Evolutionary conservation across 2,888 invertebrate species (phyloP).

Genomic region (Ctenicera cuprea): DNA sequence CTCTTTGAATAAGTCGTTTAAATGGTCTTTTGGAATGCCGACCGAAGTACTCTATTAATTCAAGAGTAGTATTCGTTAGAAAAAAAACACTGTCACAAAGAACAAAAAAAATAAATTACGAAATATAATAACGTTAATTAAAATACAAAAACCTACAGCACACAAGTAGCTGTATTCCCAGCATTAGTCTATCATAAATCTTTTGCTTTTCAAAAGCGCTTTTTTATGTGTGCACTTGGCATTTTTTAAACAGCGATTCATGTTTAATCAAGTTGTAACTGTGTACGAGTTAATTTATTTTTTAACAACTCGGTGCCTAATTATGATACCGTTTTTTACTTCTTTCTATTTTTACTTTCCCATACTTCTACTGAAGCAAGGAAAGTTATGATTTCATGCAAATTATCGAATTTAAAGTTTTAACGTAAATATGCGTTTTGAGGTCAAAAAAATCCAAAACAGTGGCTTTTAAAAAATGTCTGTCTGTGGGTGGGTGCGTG

Average conservation of each 20-base stretch:
- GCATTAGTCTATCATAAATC: constrained; percentile 20
- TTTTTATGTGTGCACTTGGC: neutral
- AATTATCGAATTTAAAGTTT: too few species aligned
- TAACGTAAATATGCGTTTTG: too few species aligned
- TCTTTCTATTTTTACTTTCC: neutral
- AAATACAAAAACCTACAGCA: constrained; percentile 15
- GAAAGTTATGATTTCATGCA: too few species aligned
- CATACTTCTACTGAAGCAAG: too few species aligned
- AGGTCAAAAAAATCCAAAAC: too few species aligned
- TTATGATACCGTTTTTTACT: neutral
- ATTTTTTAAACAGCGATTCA: constrained; percentile 8
- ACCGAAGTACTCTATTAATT: neutral
- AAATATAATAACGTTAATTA: constrained; percentile 14
- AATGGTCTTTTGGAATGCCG: neutral
- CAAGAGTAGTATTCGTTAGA: neutral
- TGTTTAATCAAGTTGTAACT: constrained; percentile 16
- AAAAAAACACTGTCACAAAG: neutral
- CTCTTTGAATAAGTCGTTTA: neutral
- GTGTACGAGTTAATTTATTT: constrained; percentile 19
- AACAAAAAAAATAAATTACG: constrained; percentile 7
- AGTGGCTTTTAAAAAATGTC: too few species aligned
- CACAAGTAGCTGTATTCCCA: constrained; percentile 10
- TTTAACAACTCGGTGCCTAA: neutral
- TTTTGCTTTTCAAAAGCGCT: constrained; percentile 15
- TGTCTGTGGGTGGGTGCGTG: too few species aligned